Percentiles rank a stretch among this genome's conserved stretches.
Evolutionary conservation across 2,797 vertebrate species (phyloP).

Genomic region (Anomalospiza imberbis): DNA sequence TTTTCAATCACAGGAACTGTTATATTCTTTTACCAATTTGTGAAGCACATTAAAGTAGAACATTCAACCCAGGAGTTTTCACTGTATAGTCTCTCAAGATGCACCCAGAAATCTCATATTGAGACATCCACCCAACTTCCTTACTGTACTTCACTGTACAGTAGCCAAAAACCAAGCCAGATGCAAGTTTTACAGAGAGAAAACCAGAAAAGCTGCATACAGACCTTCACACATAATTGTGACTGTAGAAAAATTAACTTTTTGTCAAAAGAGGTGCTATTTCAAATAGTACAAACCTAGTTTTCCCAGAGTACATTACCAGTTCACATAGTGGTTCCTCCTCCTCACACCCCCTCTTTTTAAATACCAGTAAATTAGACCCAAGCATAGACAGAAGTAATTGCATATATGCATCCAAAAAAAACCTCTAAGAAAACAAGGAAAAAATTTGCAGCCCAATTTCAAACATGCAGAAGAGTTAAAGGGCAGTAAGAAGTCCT

Average conservation of each 20-base stretch:
- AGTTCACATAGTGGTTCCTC: not conserved
- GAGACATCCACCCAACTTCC: not conserved
- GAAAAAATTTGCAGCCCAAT: not conserved
- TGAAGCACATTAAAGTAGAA: not conserved
- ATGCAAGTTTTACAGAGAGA: not conserved
- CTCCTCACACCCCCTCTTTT: not conserved
- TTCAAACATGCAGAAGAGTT: not conserved
- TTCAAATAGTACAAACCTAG: not conserved
- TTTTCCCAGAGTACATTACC: not conserved
- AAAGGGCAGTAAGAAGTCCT: not conserved
- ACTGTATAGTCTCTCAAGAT: not conserved
- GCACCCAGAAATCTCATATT: not conserved
- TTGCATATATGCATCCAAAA: not conserved
- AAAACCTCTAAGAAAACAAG: not conserved
- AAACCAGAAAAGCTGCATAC: not conserved
- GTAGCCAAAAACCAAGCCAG: not conserved
- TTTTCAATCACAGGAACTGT: not conserved
- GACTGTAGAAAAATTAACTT: not conserved
- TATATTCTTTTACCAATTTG: not conserved
- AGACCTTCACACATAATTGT: not conserved
- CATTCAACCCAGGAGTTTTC: not conserved
- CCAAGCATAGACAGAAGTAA: not conserved
- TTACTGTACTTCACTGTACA: not conserved
- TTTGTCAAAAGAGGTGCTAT: not conserved
- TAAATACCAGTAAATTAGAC: not conserved